Evolutionary conservation across 1,140 invertebrate species (phyloP).

Genomic region (Drosophila pseudoobscura): DNA sequence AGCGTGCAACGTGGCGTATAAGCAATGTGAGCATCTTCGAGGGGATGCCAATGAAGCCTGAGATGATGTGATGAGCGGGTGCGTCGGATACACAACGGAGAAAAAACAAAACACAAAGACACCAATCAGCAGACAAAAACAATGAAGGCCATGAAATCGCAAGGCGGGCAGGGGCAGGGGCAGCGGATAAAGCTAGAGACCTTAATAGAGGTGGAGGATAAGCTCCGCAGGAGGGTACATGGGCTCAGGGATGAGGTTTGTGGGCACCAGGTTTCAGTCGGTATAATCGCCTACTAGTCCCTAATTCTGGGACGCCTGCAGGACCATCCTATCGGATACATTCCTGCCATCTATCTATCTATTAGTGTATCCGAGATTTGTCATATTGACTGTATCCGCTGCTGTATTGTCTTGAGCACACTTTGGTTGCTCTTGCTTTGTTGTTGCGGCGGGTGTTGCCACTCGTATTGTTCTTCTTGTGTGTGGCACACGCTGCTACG

Average conservation of each 20-base stretch:
- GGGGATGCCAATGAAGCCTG: slow-evolving; percentile 28
- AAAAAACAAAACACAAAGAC: slow-evolving; percentile 53
- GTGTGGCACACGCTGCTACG: slow-evolving; percentile 62
- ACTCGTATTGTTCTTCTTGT: slow-evolving; percentile 44
- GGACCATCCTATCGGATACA: too few relatives aligned
- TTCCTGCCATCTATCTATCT: not conserved
- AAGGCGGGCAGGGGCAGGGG: slow-evolving; percentile 28
- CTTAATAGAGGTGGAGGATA: slow-evolving; percentile 58
- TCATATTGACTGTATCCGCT: slow-evolving; percentile 38
- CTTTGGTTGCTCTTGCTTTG: slow-evolving; percentile 30
- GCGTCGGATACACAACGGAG: slow-evolving; percentile 18
- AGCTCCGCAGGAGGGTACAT: slow-evolving; percentile 16
- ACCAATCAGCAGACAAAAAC: slow-evolving; percentile 72
- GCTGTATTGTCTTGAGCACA: slow-evolving; percentile 46
- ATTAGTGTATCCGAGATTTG: slow-evolving; percentile 51
- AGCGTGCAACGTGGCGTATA: slow-evolving; percentile 67
- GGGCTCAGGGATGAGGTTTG: not conserved
- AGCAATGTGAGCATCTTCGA: slow-evolving; percentile 46
- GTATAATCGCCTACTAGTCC: too few relatives aligned
- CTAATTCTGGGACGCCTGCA: too few relatives aligned
- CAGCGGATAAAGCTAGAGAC: slow-evolving; percentile 16
- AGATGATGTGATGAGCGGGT: slow-evolving; percentile 34
- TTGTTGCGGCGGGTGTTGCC: slow-evolving; percentile 37
- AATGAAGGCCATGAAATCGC: slow-evolving; percentile 38
- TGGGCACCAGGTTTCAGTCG: too few relatives aligned